These are phyloP conservation scores for Cyrtorhinus lividipennis DNA, from an alignment of 1,140 invertebrate species.

Conservation along the genomic window DNA sequence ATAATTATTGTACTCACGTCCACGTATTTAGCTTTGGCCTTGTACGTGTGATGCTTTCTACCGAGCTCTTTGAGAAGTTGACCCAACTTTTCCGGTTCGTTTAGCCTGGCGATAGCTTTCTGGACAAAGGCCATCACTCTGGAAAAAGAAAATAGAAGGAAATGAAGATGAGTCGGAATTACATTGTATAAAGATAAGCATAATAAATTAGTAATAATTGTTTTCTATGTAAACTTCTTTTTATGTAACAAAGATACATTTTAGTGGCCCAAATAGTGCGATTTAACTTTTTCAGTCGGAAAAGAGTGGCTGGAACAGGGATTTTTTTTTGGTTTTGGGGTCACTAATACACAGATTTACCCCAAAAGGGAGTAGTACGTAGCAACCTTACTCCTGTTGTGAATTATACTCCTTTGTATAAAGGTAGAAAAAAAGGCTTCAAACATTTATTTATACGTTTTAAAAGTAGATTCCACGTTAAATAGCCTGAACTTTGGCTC, in stretches of 20 bases:
- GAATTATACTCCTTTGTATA: too few species aligned
- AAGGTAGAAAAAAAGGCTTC: too few species aligned
- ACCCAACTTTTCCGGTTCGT: constrained; percentile 38
- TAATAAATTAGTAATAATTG: background rate
- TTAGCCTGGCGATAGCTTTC: constrained; percentile 38
- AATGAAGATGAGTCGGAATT: constrained; percentile 1
- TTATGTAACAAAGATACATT: background rate
- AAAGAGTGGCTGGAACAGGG: too few species aligned
- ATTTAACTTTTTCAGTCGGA: too few species aligned
- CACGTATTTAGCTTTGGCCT: constrained; percentile 40
- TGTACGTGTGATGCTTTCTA: constrained; percentile 38
- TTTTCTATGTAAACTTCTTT: background rate
- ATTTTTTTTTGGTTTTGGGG: too few species aligned
- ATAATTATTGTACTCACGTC: constrained; percentile 41
- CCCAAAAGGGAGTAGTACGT: too few species aligned
- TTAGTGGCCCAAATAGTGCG: too few species aligned
- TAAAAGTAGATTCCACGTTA: too few species aligned
- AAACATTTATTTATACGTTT: too few species aligned
- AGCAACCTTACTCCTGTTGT: too few species aligned
- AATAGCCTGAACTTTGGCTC: too few species aligned
- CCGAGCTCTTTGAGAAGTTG: constrained; percentile 38
- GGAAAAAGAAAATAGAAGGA: constrained; percentile 19
- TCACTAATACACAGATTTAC: too few species aligned
- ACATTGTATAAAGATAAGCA: background rate
- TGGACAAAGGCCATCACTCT: constrained; percentile 46